Conservation (phyloP, 2,888 invertebrate genomes). For the Lasioglossum marginatum region DNA sequence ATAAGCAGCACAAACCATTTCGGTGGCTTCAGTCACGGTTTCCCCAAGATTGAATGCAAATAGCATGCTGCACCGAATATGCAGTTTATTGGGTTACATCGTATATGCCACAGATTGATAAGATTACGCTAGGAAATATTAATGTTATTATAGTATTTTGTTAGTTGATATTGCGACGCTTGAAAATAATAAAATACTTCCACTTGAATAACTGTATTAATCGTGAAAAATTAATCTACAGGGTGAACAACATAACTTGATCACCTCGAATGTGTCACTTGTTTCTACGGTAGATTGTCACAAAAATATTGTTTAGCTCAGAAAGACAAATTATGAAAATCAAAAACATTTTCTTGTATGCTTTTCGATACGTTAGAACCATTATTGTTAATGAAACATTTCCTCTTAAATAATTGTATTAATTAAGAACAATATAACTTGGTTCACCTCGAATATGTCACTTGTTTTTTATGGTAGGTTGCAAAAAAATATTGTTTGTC, state of each 20-base stretch:
- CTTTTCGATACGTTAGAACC: too few species aligned
- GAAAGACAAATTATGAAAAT: too few species aligned
- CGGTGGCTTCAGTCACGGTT: conserved; percentile 1
- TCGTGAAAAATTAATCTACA: background rate
- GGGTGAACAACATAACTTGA: background rate
- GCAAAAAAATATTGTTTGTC: too few species aligned
- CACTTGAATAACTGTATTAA: background rate
- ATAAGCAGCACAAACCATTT: conserved; percentile 3
- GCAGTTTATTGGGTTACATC: background rate
- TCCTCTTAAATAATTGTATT: too few species aligned
- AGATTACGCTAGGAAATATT: background rate
- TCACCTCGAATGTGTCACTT: background rate
- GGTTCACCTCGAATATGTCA: too few species aligned
- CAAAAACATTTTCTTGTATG: too few species aligned
- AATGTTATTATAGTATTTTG: background rate
- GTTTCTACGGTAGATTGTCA: background rate
- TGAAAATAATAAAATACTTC: background rate
- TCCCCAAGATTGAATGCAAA: conserved; percentile 10
- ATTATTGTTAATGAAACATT: too few species aligned
- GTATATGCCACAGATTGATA: background rate
- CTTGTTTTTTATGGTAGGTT: too few species aligned
- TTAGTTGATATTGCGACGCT: background rate
- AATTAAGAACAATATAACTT: too few species aligned
- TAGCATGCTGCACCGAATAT: background rate
- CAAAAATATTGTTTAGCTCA: background rate